Conservation (phyloP, 2,113 vertebrate species). For the Sinocyclocheilus maitianheensis region DNA sequence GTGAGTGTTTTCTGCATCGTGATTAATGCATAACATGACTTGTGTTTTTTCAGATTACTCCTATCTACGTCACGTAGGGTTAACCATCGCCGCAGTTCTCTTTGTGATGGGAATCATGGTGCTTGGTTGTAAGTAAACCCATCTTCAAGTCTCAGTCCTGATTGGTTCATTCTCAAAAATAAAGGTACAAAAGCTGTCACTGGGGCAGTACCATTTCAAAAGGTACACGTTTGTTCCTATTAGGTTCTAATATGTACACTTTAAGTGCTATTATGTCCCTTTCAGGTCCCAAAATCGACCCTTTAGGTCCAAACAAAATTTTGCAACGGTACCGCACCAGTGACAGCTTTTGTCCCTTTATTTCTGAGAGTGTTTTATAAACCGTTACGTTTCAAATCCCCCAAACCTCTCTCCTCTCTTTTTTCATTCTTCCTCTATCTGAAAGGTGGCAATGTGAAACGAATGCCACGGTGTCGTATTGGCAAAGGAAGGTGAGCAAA, state of each 20-base stretch:
- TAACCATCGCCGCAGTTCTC: constrained; percentile 68
- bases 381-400: background rate
- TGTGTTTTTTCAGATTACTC: constrained; percentile 31
- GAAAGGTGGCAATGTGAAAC: constrained; percentile 52
- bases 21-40: background rate
- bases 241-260: no score
- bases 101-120: constrained; percentile 74
- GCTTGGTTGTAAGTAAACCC: constrained; percentile 70
- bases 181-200: no score
- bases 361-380: no score
- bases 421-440: background rate
- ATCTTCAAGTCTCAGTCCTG: background rate
- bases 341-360: no score
- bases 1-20: no score
- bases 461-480: constrained; percentile 18
- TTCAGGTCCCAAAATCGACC: no score
- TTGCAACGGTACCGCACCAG: no score
- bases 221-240: no score
- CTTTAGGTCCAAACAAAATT: no score
- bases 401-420: background rate
- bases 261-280: no score
- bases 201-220: no score
- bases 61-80: constrained; percentile 51
- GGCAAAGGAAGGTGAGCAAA: constrained; percentile 51
- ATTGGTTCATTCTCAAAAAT: background rate